Evolutionary conservation across 2,113 vertebrate genomes (phyloP).

Genomic region (Sorex fumeus): DNA sequence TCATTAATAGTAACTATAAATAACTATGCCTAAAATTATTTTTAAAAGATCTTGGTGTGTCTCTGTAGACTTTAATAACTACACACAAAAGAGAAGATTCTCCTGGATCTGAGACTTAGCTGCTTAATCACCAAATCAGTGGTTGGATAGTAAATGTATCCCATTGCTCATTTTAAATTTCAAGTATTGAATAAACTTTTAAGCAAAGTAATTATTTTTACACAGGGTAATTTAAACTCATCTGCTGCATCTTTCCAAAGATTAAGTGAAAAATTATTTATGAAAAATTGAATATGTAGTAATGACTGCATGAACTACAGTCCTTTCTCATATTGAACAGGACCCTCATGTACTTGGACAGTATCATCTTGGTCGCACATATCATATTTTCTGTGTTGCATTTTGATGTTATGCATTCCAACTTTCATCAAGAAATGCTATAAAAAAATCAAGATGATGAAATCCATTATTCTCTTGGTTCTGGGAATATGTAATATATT

Average conservation of each 20-base stretch:
- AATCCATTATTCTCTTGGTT: slow-evolving; percentile 21
- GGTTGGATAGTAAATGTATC: neutral
- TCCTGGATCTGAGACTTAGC: too few relatives aligned
- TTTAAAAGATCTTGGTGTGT: too few relatives aligned
- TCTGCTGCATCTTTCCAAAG: slow-evolving; percentile 57
- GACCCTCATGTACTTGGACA: neutral
- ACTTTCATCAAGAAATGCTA: slow-evolving; percentile 57
- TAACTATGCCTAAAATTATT: too few relatives aligned
- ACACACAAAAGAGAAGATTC: too few relatives aligned
- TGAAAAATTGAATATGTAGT: slow-evolving; percentile 28
- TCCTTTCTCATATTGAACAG: neutral
- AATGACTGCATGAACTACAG: neutral
- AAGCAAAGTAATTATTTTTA: neutral
- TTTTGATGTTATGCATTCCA: slow-evolving; percentile 1
- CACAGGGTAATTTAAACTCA: slow-evolving; percentile 48
- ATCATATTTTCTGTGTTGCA: slow-evolving; percentile 47
- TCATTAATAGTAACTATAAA: too few relatives aligned
- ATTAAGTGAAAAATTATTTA: slow-evolving; percentile 52
- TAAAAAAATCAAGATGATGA: slow-evolving; percentile 23
- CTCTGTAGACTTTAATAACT: too few relatives aligned
- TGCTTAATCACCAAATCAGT: neutral
- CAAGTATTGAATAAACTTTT: neutral
- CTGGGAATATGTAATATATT: neutral
- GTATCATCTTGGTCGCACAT: slow-evolving; percentile 51
- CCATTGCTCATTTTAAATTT: neutral